phyloP scores from a whole-genome alignment of 1,140 invertebrate species.

The Trichonephila inaurata region DNA sequence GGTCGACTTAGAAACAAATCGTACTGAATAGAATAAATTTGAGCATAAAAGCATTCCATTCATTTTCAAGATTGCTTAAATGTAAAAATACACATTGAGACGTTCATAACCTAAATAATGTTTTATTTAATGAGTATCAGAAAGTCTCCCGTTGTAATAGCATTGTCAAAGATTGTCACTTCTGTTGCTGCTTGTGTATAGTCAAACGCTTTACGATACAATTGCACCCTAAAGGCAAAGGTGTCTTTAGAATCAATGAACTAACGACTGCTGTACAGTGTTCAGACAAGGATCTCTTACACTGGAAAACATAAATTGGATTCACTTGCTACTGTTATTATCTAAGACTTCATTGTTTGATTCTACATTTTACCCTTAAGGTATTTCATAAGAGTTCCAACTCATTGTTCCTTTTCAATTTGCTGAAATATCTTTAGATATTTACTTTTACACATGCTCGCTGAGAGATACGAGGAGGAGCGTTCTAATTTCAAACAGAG shows the following conservation, averaged over 20 bases:
- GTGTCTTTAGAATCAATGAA: background rate
- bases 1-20: background rate
- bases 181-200: background rate
- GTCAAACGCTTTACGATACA: background rate
- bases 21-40: background rate
- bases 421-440: slow-evolving; percentile 12
- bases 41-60: background rate
- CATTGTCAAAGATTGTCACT: background rate
- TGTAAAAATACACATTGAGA: background rate
- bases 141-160: background rate
- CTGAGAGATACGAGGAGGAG: background rate
- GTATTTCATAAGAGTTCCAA: background rate
- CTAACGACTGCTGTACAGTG: background rate
- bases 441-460: background rate
- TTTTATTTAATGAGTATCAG: slow-evolving; percentile 29
- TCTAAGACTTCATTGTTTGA: slow-evolving; percentile 1
- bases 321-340: background rate
- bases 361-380: background rate
- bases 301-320: background rate
- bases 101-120: background rate
- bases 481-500: background rate
- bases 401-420: background rate
- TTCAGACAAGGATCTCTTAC: background rate
- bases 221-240: background rate
- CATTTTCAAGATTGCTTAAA: background rate